phyloP scores from a whole-genome alignment of 2,113 vertebrate species.

The Glareola pratincola region DNA sequence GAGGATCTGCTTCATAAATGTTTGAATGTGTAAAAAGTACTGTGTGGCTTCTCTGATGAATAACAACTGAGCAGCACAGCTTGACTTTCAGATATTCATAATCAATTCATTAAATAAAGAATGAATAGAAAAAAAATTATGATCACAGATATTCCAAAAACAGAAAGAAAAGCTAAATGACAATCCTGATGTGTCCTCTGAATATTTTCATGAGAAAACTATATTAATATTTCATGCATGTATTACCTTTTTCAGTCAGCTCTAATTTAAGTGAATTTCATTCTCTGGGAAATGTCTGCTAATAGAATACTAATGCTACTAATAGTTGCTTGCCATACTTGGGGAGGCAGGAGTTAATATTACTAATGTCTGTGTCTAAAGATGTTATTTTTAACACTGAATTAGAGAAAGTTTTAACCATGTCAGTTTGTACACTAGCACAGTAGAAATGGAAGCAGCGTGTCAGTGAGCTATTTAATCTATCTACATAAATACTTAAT shows the following conservation, averaged over 20 bases:
- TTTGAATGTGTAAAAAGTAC: constrained; percentile 6
- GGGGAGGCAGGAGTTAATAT: constrained; percentile 9
- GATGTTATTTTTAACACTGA: constrained; percentile 65
- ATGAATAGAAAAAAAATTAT: constrained; percentile 40
- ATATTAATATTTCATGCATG: constrained; percentile 41
- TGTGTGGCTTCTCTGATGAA: constrained; percentile 27
- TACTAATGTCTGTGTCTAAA: constrained; percentile 1
- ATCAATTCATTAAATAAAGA: constrained; percentile 56
- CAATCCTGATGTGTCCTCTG: constrained; percentile 41
- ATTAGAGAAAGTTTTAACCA: constrained; percentile 65
- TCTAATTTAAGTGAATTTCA: constrained; percentile 25
- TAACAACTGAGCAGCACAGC: constrained; percentile 33
- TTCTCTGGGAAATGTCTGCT: constrained; percentile 8
- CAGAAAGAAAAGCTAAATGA: constrained; percentile 41
- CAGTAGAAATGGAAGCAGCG: constrained; percentile 48
- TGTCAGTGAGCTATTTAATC: constrained; percentile 44
- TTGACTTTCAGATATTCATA: constrained; percentile 63
- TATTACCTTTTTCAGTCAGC: not conserved
- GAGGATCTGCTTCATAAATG: not conserved
- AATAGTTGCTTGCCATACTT: not conserved
- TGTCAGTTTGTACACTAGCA: constrained; percentile 69
- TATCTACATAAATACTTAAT: constrained; percentile 27
- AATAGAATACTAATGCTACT: constrained; percentile 29
- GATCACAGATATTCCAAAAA: constrained; percentile 42
- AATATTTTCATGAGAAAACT: constrained; percentile 47